Percentiles rank a stretch among this genome's conserved stretches.
phyloP scores from a whole-genome alignment of 2,888 invertebrate genomes.

The Mimas tiliae region DNA sequence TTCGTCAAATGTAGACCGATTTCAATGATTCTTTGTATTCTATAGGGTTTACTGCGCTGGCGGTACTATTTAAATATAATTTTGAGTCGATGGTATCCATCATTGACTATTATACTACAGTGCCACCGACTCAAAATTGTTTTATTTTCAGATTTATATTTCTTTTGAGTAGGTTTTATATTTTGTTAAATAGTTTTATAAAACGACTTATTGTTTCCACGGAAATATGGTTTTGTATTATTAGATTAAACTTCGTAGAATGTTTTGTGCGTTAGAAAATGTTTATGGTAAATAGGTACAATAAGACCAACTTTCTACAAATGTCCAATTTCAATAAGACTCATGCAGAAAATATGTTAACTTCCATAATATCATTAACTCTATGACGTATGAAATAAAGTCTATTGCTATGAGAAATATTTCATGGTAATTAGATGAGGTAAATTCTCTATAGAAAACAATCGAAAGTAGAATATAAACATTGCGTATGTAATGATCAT shows the following conservation, averaged over 20 bases:
- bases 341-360: conserved; percentile 12
- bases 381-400: neutral
- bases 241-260: neutral
- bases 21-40: too few species aligned
- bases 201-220: too few species aligned
- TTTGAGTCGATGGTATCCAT: too few species aligned
- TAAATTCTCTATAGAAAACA: neutral
- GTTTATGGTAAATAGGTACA: conserved; percentile 14
- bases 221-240: neutral
- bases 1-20: too few species aligned
- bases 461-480: neutral
- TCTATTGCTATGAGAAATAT: neutral
- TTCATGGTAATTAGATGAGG: neutral
- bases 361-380: neutral
- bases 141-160: too few species aligned
- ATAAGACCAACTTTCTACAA: conserved; percentile 9
- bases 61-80: too few species aligned
- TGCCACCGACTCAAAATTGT: too few species aligned
- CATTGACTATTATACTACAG: too few species aligned
- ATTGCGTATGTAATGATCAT: neutral
- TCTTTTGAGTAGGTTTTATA: too few species aligned
- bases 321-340: conserved; percentile 19
- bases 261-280: conserved; percentile 14
- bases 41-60: too few species aligned
- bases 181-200: too few species aligned